These are phyloP conservation scores for Drosophila ezoana DNA, from an alignment of 2,888 invertebrate species.

Conservation along the genomic window DNA sequence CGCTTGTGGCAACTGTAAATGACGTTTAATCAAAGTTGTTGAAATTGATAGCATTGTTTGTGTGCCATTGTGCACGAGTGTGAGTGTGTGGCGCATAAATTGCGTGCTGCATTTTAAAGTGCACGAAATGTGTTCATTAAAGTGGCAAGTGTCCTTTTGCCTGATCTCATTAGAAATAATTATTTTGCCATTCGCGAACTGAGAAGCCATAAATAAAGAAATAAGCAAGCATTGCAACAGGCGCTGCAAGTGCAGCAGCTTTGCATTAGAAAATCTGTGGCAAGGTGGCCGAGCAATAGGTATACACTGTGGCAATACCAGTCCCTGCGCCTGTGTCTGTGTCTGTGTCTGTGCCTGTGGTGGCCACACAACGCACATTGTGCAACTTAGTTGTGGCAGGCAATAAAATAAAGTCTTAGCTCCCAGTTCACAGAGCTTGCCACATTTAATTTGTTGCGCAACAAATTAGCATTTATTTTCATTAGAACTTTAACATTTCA, in stretches of 20 bases:
- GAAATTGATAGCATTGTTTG: slow-evolving; percentile 78
- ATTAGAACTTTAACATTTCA: slow-evolving; percentile 68
- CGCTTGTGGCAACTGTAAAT: slow-evolving; percentile 65
- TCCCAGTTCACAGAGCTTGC: slow-evolving; percentile 51
- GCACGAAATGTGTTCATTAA: slow-evolving; percentile 68
- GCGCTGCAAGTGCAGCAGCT: slow-evolving; percentile 57
- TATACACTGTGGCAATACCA: slow-evolving; percentile 16
- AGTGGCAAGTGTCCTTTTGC: slow-evolving; percentile 30
- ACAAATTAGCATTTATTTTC: slow-evolving; percentile 84
- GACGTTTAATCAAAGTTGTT: slow-evolving; percentile 80
- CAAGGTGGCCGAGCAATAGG: slow-evolving; percentile 19
- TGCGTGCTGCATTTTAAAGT: slow-evolving; percentile 72
- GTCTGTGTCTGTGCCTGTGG: slow-evolving; percentile 1
- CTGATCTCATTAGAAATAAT: slow-evolving; percentile 58
- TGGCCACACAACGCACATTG: slow-evolving; percentile 37
- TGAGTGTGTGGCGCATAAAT: slow-evolving; percentile 58
- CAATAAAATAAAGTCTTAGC: slow-evolving; percentile 77
- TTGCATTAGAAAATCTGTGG: slow-evolving; percentile 53
- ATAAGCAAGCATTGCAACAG: slow-evolving; percentile 39
- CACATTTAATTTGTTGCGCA: slow-evolving; percentile 83
- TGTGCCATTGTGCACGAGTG: slow-evolving; percentile 23
- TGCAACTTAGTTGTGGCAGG: slow-evolving; percentile 72
- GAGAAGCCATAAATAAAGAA: slow-evolving; percentile 62
- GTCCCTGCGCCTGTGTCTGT: neutral
- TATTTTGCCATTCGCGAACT: slow-evolving; percentile 37